Evolutionary conservation across 2,797 vertebrate genomes (phyloP).

Genomic region (Mustela erminea): DNA sequence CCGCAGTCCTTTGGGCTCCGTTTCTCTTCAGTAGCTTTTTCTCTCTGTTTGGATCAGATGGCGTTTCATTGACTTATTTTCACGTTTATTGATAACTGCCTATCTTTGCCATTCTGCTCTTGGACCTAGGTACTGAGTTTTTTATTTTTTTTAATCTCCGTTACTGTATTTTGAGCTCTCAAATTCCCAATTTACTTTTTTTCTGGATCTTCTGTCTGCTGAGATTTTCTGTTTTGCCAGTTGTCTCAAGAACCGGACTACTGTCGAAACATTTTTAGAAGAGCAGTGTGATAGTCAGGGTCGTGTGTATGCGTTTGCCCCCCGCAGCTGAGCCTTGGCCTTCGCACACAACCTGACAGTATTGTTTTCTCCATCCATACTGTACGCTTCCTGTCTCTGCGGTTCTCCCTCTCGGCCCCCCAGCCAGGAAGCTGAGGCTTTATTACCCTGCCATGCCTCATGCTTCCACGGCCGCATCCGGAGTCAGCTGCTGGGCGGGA

Average conservation of each 20-base stretch:
- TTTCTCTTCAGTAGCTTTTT: not conserved
- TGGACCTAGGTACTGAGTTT: not conserved
- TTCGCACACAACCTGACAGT: not conserved
- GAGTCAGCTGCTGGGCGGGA: not conserved
- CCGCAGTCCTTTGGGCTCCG: not conserved
- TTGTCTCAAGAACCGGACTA: not conserved
- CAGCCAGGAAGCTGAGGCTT: not conserved
- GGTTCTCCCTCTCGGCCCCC: no score
- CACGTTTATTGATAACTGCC: rapidly evolving
- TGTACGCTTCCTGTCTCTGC: not conserved
- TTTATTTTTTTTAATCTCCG: not conserved
- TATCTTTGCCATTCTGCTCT: not conserved
- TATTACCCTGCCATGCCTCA: not conserved
- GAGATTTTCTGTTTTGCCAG: not conserved
- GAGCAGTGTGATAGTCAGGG: not conserved
- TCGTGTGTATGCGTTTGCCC: not conserved
- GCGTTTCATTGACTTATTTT: not conserved
- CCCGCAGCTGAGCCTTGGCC: not conserved
- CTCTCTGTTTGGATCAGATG: not conserved
- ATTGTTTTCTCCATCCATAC: not conserved
- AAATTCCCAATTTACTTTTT: not conserved
- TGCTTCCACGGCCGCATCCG: rapidly evolving
- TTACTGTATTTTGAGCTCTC: not conserved
- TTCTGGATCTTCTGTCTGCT: not conserved
- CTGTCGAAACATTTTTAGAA: not conserved